phyloP scores from a whole-genome alignment of 2,113 vertebrate species.

The Ia io region DNA sequence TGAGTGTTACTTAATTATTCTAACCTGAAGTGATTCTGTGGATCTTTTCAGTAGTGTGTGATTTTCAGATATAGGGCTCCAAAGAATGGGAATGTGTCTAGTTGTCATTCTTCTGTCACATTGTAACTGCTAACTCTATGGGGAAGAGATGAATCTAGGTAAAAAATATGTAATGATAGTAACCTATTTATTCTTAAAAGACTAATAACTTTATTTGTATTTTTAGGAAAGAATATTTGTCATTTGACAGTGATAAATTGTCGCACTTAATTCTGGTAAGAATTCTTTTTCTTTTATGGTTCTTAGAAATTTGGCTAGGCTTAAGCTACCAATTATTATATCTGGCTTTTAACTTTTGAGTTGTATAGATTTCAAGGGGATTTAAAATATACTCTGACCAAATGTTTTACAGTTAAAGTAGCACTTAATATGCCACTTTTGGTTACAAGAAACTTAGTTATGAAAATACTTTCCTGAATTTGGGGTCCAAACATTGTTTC shows the following conservation, averaged over 20 bases:
- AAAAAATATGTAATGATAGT: constrained; percentile 19
- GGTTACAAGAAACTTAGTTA: background rate
- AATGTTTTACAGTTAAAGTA: constrained; percentile 25
- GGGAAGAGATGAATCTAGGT: constrained; percentile 49
- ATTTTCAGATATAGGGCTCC: constrained; percentile 76
- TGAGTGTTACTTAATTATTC: constrained; percentile 48
- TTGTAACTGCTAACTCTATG: constrained; percentile 32
- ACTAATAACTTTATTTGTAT: constrained; percentile 71
- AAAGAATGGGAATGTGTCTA: constrained; percentile 57
- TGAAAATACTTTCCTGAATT: constrained; percentile 45
- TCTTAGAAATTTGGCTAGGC: constrained; percentile 47
- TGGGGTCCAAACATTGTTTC: background rate
- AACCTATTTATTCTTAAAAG: constrained; percentile 24
- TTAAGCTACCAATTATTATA: constrained; percentile 16
- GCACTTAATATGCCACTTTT: background rate
- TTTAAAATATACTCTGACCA: constrained; percentile 18
- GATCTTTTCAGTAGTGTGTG: constrained; percentile 71
- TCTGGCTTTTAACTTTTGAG: background rate
- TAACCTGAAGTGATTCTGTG: constrained; percentile 69
- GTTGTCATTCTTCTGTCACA: background rate
- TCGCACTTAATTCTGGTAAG: constrained; percentile 83
- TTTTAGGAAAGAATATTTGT: constrained; percentile 83
- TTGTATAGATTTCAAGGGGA: background rate
- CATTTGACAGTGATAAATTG: constrained; percentile 76
- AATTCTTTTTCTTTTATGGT: constrained; percentile 44